Conservation (phyloP, 1,140 invertebrate species). For the Chionoecetes opilio region DNA sequence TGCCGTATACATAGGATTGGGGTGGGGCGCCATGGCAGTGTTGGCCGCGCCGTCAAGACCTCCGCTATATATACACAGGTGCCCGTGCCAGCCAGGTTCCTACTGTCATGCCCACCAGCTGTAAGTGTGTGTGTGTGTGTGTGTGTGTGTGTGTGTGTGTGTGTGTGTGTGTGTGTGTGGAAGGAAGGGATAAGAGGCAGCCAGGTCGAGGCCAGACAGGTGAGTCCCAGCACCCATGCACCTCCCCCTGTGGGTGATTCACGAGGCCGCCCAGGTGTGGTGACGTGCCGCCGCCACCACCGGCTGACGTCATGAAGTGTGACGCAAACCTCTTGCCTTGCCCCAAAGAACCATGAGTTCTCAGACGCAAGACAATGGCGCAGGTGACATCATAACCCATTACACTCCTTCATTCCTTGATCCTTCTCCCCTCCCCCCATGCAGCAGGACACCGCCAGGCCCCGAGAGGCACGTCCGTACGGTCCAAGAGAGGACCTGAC, state of each 20-base stretch:
- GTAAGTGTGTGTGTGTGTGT: slow-evolving; percentile 39
- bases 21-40: neutral
- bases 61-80: slow-evolving; percentile 4
- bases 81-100: neutral
- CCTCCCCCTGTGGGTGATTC: neutral
- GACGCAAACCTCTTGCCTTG: neutral
- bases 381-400: neutral
- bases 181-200: neutral
- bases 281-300: neutral
- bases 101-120: too few species aligned
- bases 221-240: too few species aligned
- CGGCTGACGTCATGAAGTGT: neutral
- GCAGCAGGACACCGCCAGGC: neutral
- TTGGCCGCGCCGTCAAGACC: neutral
- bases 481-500: too few species aligned
- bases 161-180: slow-evolving; percentile 30
- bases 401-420: neutral
- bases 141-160: slow-evolving; percentile 55
- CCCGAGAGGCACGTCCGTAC: neutral
- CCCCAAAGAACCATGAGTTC: neutral
- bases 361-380: neutral
- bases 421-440: neutral
- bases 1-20: neutral
- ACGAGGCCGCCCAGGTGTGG: neutral
- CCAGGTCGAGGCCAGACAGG: slow-evolving; percentile 29